Evolutionary conservation across 2,797 vertebrate species (phyloP), one percentile per base, ranked within the genome.

Genomic region (Eleutherodactylus coqui): DNA sequence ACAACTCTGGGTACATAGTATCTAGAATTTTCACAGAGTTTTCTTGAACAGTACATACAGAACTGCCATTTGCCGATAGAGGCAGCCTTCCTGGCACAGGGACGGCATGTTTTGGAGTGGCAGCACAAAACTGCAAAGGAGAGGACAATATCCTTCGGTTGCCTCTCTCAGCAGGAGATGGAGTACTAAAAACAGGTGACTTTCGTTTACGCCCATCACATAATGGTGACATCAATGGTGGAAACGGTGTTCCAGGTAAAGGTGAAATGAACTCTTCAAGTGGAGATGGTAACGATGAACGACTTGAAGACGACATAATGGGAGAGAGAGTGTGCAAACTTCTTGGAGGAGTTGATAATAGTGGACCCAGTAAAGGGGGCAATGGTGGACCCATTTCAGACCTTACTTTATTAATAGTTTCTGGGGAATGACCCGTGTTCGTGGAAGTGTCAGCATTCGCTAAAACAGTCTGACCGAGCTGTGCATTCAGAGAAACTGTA

Each of bases 11-110:
- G 90, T 99, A 99, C 96, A 99, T 98, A 77, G 94, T 96, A 89
- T 99, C 98, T 5, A 99, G 89, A 60, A 99, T 97, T 90, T 96
- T 96, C 90, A 99, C 97, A 0, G 98, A 99, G 87, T 96, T 99
- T 87, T 98, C 97, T 90, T 96, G 96, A 1, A 92, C 91, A 7
- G 83, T 91, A 5, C 92, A 88, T 38, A 92, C 85, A 1, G 94
- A 79, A 2, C 89, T 88, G 5, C 95, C 92, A 0, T 94, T 87
- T 0, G 96, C 92, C 0, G 95, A 88, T 0, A 91, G 82, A 0
- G 98, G 98, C 70, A 99, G 92, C 29, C 97, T 94, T 72, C 98
- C 97, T 0, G 98, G 98, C 62, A 99, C 98, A 0, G 97, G 97
- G 47, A 99, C 94, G 0, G 98, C 98, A 0, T 99, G 98, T 89